Base-by-base conservation (phyloP, 1,140 invertebrate genomes). In the Leptopilina clavipes region DNA sequence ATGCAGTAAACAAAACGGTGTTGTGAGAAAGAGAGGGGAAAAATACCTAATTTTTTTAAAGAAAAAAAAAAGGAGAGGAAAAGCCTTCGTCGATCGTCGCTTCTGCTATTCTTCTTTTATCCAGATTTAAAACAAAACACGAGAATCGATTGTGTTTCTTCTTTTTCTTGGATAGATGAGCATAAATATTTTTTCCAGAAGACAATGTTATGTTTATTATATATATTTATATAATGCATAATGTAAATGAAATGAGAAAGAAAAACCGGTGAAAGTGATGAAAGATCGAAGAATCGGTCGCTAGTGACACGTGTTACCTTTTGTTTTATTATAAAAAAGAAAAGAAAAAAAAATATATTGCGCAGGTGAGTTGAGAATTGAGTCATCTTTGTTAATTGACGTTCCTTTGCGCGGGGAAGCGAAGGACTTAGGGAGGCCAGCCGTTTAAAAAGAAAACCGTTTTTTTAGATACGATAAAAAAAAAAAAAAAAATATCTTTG, bases 301-400 rank as follows among this genome's bases (percentile, higher is more conserved):
- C 86, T 86, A 87, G 83, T 85, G 84, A 86, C 82, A 86, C 83
- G 86, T 89, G 86, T 90, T 86, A 83, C 85, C n/a, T n/a, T 87
- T 89, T 88, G 86, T 89, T 90, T 85, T 89, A 5, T 31, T 31
- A 31, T 31, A 31, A 31, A 2, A 31, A 31, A 31, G 5, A 31
- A 31, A 31, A n/a, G n/a, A 31, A 31, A 31, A 2, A 31, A 2
- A 31, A 2, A 31, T 31, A 31, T 31, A 86, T 90, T 88, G 86
- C 86, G 86, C 89, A 90, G 89, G 89, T 90, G 89, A 90, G 89
- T 90, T 90, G 87, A 90, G 88, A 89, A 88, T 90, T 90, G 89
- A 90, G 82, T 90, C 89, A 90, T 87, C 88, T 90, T 89, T 86
- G 83, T 87, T 87, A 5, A 87, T 83, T 89, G 83, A 88, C 83